These are phyloP conservation scores for Acanthococcus lagerstroemiae DNA, from an alignment of 2,888 invertebrate species.

Conservation along the genomic window DNA sequence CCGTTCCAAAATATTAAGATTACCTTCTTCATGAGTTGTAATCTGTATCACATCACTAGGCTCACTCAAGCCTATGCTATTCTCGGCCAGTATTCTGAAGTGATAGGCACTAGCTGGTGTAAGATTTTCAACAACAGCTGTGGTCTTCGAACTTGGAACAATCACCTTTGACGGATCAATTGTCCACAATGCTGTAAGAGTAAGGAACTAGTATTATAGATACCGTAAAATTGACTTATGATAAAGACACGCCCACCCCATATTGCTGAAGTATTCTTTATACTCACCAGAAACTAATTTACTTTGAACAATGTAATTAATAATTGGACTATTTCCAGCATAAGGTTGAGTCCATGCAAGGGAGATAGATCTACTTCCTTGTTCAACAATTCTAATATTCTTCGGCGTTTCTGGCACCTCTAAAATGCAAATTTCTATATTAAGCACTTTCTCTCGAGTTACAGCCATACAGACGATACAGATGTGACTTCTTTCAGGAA, in stretches of 20 bases:
- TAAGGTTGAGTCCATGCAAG: constrained; percentile 84
- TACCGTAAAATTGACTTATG: no score
- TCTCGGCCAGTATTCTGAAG: constrained; percentile 78
- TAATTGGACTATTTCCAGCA: constrained; percentile 78
- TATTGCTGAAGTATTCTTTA: no score
- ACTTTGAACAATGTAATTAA: constrained; percentile 79
- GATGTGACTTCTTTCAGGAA: background rate
- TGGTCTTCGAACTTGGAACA: constrained; percentile 71
- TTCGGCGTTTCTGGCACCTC: constrained; percentile 84
- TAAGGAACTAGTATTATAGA: background rate
- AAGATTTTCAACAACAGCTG: constrained; percentile 67
- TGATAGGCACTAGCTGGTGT: constrained; percentile 81
- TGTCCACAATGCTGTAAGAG: constrained; percentile 63
- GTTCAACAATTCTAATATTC: constrained; percentile 72
- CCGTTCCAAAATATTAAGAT: background rate
- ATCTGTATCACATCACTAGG: constrained; percentile 76
- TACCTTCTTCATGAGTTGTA: constrained; percentile 73
- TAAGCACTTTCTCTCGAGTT: background rate
- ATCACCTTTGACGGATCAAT: constrained; percentile 70
- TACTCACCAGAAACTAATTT: constrained; percentile 45
- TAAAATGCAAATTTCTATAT: no score
- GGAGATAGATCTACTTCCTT: constrained; percentile 71
- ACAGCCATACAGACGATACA: no score
- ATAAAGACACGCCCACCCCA: no score
- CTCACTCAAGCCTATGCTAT: constrained; percentile 76